Evolutionary conservation across 2,888 invertebrate species (phyloP).

Genomic region (Spodoptera littoralis): DNA sequence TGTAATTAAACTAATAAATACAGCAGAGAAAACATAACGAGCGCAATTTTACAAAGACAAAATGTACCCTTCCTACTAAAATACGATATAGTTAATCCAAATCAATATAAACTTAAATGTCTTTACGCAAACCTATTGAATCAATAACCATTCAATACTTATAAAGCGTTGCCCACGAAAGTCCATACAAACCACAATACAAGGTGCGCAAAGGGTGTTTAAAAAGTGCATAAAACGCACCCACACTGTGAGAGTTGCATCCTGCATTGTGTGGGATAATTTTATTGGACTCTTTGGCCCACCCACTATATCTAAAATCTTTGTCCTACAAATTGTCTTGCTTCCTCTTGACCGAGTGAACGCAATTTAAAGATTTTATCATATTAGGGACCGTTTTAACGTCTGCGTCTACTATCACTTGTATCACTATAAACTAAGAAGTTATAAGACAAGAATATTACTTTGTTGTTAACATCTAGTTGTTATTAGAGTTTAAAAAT

Average conservation of each 20-base stretch:
- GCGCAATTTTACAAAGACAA: too few relatives aligned
- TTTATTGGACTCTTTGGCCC: constrained; percentile 28
- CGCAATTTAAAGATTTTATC: constrained; percentile 14
- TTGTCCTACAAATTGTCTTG: constrained; percentile 44
- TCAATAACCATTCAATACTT: constrained; percentile 24
- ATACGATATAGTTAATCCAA: too few relatives aligned
- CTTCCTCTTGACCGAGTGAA: constrained; percentile 39
- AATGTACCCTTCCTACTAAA: too few relatives aligned
- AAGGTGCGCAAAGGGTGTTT: constrained; percentile 23
- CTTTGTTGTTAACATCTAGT: too few relatives aligned
- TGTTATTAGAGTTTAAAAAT: too few relatives aligned
- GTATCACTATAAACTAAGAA: constrained; percentile 7
- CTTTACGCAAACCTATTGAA: constrained; percentile 5
- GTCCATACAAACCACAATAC: constrained; percentile 12
- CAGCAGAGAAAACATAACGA: too few relatives aligned
- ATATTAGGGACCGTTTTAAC: constrained; percentile 20
- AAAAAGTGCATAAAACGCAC: constrained; percentile 31
- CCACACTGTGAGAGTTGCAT: constrained; percentile 26
- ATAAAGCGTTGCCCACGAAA: constrained; percentile 14
- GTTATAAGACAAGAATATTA: neutral
- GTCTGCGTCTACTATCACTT: constrained; percentile 25
- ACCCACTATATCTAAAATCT: constrained; percentile 38
- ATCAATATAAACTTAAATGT: constrained; percentile 19
- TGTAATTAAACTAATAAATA: too few relatives aligned
- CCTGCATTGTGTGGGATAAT: constrained; percentile 42